Conservation (phyloP, 2,888 invertebrate genomes). For the Steinernema carpocapsae region DNA sequence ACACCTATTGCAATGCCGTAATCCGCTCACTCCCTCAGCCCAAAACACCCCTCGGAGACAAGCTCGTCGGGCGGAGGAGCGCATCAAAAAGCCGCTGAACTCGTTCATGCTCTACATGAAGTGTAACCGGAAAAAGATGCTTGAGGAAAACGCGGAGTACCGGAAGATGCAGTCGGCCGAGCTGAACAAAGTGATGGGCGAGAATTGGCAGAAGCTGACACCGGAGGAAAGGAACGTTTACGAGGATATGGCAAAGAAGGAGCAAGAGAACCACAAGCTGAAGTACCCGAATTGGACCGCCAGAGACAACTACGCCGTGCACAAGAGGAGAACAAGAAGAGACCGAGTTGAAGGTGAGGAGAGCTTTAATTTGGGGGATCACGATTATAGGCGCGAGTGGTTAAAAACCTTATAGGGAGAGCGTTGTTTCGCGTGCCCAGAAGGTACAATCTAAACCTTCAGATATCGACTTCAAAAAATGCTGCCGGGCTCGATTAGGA, state of each 20-base stretch:
- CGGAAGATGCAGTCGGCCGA: slow-evolving; percentile 83
- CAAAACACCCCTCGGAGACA: slow-evolving; percentile 18
- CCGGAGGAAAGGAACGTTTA: slow-evolving; percentile 99
- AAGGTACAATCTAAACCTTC: too few species aligned
- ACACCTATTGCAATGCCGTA: neutral
- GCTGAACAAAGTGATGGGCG: slow-evolving; percentile 97
- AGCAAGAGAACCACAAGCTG: slow-evolving; percentile 99
- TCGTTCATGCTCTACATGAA: slow-evolving; percentile 99
- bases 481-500: too few species aligned
- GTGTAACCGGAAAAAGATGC: slow-evolving; percentile 97
- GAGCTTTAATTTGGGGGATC: slow-evolving; percentile 31
- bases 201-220: slow-evolving; percentile 97
- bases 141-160: slow-evolving; percentile 96
- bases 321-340: slow-evolving; percentile 92
- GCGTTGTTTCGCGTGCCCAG: too few species aligned
- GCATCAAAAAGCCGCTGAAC: slow-evolving; percentile 85
- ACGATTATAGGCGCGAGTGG: neutral
- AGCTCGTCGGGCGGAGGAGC: slow-evolving; percentile 41
- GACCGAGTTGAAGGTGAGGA: slow-evolving; percentile 83
- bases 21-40: neutral
- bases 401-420: too few species aligned
- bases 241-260: slow-evolving; percentile 95
- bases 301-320: slow-evolving; percentile 99
- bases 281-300: slow-evolving; percentile 99
- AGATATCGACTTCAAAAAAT: too few species aligned